Conservation (phyloP, 2,113 vertebrate species). For the Odocoileus hemionus region DNA sequence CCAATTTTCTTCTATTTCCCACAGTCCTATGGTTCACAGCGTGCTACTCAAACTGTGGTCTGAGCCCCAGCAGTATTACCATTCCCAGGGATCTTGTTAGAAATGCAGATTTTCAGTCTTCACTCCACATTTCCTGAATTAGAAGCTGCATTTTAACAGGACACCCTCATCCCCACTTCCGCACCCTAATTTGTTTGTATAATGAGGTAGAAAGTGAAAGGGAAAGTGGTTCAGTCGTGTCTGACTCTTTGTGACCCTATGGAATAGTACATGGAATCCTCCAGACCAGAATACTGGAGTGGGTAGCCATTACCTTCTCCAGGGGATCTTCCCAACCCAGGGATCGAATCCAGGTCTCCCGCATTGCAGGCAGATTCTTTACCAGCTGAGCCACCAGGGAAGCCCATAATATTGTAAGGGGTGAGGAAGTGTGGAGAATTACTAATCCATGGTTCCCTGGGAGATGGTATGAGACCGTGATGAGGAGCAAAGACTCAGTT, state of each 20-base stretch:
- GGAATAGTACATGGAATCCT: neutral
- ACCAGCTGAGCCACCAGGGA: neutral
- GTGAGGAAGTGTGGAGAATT: neutral
- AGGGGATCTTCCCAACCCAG: neutral
- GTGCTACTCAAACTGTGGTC: neutral
- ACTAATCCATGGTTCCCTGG: neutral
- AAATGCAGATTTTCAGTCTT: neutral
- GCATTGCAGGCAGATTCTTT: neutral
- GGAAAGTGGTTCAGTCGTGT: neutral
- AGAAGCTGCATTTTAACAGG: neutral
- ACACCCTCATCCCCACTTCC: accelerated
- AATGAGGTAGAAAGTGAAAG: neutral
- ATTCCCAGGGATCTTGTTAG: neutral
- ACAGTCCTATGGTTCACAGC: neutral
- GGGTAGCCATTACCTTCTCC: neutral
- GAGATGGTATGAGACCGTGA: neutral
- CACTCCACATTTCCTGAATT: neutral
- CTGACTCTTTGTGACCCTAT: neutral
- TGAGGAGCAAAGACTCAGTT: neutral
- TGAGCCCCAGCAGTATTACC: neutral
- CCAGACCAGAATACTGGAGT: neutral
- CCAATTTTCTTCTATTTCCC: neutral
- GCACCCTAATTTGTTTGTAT: neutral
- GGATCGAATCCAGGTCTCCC: neutral
- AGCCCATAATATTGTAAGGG: neutral